Evolutionary conservation across 2,113 vertebrate genomes (phyloP).

Genomic region (Erythrolamprus reginae): DNA sequence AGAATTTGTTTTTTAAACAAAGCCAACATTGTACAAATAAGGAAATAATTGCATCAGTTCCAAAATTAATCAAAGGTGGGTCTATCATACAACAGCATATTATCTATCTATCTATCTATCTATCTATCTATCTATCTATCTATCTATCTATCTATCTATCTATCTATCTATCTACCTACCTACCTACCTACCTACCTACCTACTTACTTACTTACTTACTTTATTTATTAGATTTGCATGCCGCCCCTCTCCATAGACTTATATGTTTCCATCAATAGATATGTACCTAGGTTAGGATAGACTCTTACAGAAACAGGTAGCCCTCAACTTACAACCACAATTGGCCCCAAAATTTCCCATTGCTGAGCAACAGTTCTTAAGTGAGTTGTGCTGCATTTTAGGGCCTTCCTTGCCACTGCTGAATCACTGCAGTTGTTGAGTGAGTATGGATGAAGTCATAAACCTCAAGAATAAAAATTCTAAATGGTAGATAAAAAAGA

Average conservation of each 20-base stretch:
- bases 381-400: not conserved
- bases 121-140: no score
- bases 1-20: not conserved
- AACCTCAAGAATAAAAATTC: slow-evolving; percentile 59
- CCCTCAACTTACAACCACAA: not conserved
- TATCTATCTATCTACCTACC: no score
- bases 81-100: not conserved
- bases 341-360: not conserved
- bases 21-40: not conserved
- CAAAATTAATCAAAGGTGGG: not conserved
- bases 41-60: not conserved
- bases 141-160: no score
- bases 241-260: no score
- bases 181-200: no score
- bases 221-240: no score
- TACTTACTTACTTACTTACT: no score
- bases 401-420: not conserved
- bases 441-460: slow-evolving; percentile 56
- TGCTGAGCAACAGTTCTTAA: not conserved
- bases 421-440: not conserved
- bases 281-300: not conserved
- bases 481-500: slow-evolving; percentile 35
- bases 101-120: no score
- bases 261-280: not conserved
- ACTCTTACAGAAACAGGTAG: not conserved